Conservation (phyloP, 2,888 invertebrate genomes). For the Brachypalpus laphriformis region DNA sequence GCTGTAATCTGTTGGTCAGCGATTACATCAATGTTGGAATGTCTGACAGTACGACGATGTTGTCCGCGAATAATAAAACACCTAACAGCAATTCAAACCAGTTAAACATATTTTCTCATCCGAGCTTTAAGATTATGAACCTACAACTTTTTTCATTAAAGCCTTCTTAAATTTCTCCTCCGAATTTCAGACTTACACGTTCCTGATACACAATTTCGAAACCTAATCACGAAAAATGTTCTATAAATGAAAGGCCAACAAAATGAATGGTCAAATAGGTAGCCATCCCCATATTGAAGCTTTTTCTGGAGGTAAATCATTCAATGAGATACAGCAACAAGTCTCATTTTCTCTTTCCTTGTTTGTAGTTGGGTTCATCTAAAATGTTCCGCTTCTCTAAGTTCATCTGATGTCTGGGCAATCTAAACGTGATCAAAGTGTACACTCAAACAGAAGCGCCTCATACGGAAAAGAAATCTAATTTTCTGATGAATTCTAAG, state of each 20-base stretch:
- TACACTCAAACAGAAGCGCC: not conserved
- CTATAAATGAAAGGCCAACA: not conserved
- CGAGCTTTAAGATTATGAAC: too few species aligned
- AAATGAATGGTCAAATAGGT: not conserved
- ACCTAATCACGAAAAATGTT: not conserved
- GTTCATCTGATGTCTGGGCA: slow-evolving; percentile 2
- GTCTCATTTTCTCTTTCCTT: slow-evolving; percentile 19
- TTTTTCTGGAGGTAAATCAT: not conserved
- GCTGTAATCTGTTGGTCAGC: too few species aligned
- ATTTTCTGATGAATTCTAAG: slow-evolving; percentile 53
- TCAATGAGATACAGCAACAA: slow-evolving; percentile 36
- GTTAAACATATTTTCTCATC: too few species aligned
- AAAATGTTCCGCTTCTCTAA: not conserved
- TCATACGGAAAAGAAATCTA: slow-evolving; percentile 29
- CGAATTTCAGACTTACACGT: too few species aligned
- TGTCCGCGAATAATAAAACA: too few species aligned
- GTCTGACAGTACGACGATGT: too few species aligned
- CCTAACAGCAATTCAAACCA: too few species aligned
- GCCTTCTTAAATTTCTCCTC: not conserved
- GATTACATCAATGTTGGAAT: too few species aligned
- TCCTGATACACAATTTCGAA: not conserved
- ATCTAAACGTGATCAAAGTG: slow-evolving; percentile 21
- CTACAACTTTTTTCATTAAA: too few species aligned
- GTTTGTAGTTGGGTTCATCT: not conserved
- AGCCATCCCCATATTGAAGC: not conserved